Percentiles rank a stretch among this genome's conserved stretches.
Conservation (phyloP, 1,140 invertebrate genomes). For the Tetragnatha versicolor region DNA sequence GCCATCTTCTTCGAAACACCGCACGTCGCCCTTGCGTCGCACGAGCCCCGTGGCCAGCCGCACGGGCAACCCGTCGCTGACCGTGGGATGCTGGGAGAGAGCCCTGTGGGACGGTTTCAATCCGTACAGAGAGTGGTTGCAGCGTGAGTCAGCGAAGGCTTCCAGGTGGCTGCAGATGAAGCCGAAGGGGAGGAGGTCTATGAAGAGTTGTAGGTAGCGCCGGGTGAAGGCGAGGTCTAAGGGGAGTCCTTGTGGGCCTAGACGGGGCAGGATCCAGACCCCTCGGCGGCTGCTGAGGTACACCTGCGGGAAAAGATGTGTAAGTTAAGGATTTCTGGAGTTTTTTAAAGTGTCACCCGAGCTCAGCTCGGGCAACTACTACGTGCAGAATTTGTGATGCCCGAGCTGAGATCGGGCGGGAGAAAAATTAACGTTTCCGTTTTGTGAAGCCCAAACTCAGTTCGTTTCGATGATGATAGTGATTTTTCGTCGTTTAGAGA, state of each 20-base stretch:
- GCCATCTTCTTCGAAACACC: conserved; percentile 60
- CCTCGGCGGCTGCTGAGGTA: conserved; percentile 66
- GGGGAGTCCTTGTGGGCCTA: conserved; percentile 62
- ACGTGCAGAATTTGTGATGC: no score
- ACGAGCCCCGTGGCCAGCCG: conserved; percentile 66
- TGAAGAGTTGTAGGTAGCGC: not conserved
- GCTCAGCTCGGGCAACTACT: no score
- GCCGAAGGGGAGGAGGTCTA: not conserved
- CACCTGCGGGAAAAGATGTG: conserved; percentile 60
- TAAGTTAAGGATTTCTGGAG: no score
- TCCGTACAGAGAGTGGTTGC: conserved; percentile 66
- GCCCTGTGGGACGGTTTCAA: conserved; percentile 65
- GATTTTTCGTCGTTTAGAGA: no score
- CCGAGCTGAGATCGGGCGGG: no score
- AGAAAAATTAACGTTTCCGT: no score
- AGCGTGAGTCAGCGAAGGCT: conserved; percentile 58
- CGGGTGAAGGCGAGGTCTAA: conserved; percentile 19
- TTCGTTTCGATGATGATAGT: no score
- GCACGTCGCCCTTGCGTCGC: conserved; percentile 63
- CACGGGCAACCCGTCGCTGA: conserved; percentile 69
- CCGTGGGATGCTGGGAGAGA: conserved; percentile 67
- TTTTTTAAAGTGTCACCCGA: no score
- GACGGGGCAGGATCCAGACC: conserved; percentile 63
- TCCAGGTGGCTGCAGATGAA: conserved; percentile 10
- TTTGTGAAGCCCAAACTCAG: no score